Base-by-base conservation (phyloP, 64 coral and sea anemone genomes). In the Pocillopora damicornis region DNA sequence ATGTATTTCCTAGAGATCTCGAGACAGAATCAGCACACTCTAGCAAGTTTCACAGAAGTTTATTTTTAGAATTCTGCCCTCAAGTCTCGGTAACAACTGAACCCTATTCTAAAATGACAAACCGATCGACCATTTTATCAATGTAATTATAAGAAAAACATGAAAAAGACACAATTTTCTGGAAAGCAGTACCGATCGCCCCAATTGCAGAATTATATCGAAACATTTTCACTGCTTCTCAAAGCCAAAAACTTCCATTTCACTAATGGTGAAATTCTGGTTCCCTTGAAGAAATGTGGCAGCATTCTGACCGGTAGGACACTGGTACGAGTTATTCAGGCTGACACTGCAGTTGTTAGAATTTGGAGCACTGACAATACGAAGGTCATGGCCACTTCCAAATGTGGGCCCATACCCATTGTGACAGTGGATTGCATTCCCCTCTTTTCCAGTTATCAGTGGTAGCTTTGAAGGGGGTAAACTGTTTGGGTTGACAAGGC, bases 241-340 rank as follows among this genome's bases (percentile, higher is more conserved):
- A 80, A 59, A n/a, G 36, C 22, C 77, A 42, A 64, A 89, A 61
- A 89, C 76, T 80, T 89, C 76, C 4, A 79, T 18, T 64, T 79
- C 87, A n/a, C 11, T 11, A 14, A 68, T 13, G 45, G 14, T 80
- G 18, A 89, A 79, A 11, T 75, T 57, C n/a, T 79, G 76, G 7
- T 36, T 89, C 2, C 87, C 76, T 12, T 36, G 11, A 9, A 88
- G 59, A 26, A 88, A 88, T 12, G 77, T 15, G 13, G 75, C 78
- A 9, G 58, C 7, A 51, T 77, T 58, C 37, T 88, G 87, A 4
- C 75, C 75, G 23, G 45, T 13, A 4, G 87, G 87, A 25, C 87
- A 89, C 62, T 78, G 66, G 36, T 79, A 89, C 58, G 60, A 67
- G 75, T 89, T 79, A 57, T 22, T 38, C 60, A 89, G 65, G 20